Conservation (phyloP, 2,888 invertebrate genomes). For the Arenicola marina region DNA sequence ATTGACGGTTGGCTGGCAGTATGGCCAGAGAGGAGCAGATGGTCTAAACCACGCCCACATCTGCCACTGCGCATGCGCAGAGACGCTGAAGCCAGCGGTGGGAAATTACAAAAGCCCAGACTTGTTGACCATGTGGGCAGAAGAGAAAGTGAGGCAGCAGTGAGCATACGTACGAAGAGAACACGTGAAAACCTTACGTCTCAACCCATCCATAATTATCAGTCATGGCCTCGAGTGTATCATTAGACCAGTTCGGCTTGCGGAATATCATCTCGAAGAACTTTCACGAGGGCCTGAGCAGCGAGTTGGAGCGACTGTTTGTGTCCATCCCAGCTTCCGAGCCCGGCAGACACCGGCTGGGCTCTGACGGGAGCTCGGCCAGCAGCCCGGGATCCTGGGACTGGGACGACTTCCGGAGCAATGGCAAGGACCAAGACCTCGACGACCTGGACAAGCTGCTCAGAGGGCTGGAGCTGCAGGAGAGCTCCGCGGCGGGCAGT, state of each 20-base stretch:
- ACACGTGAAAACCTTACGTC: too few relatives aligned
- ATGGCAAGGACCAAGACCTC: conserved; percentile 30
- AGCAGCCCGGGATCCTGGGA: conserved; percentile 6
- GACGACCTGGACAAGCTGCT: conserved; percentile 32
- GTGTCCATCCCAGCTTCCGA: not conserved
- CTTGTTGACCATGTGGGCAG: too few relatives aligned
- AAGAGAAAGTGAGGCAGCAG: too few relatives aligned
- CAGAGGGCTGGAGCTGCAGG: conserved; percentile 16
- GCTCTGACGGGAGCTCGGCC: not conserved
- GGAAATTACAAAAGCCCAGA: too few relatives aligned
- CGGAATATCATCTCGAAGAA: not conserved
- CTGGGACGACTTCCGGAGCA: conserved; percentile 32
- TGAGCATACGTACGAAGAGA: too few relatives aligned
- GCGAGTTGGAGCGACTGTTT: conserved; percentile 4
- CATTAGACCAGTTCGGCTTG: not conserved
- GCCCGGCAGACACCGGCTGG: not conserved
- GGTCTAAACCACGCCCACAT: too few relatives aligned
- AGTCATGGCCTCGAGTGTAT: too few relatives aligned
- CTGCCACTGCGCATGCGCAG: too few relatives aligned
- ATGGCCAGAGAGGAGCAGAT: too few relatives aligned
- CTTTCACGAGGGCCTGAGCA: not conserved
- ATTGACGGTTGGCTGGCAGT: too few relatives aligned
- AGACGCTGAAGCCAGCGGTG: too few relatives aligned
- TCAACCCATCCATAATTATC: too few relatives aligned
- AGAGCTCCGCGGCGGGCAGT: not conserved